Conservation (phyloP, 1,140 invertebrate species). For the Colletes gigas region DNA sequence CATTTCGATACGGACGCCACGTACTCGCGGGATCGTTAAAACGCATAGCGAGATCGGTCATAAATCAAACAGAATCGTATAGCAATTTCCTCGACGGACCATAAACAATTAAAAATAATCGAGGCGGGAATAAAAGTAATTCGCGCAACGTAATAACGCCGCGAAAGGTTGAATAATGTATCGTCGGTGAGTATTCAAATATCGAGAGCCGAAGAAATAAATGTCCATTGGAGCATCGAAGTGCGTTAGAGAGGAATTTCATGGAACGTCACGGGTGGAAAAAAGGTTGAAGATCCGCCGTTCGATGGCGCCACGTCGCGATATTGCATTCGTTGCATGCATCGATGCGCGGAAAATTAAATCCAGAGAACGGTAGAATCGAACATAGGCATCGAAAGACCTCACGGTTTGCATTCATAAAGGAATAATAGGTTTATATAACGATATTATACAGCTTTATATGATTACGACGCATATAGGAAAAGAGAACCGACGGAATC, state of each 20-base stretch:
- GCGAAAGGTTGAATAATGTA: neutral
- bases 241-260: neutral
- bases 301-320: conserved; percentile 13
- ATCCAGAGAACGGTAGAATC: neutral
- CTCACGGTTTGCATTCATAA: neutral
- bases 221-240: neutral
- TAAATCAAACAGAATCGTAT: conserved; percentile 2
- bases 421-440: neutral
- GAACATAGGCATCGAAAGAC: neutral
- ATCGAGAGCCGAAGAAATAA: neutral
- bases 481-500: neutral
- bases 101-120: neutral
- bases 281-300: neutral
- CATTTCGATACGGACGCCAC: neutral
- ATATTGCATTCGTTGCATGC: no score
- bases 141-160: neutral
- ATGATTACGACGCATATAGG: no score
- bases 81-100: neutral
- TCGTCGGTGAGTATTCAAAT: neutral
- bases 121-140: conserved; percentile 11
- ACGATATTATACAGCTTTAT: neutral
- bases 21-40: neutral
- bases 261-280: no score
- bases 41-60: neutral
- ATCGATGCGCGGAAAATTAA: neutral